Evolutionary conservation across 2,888 invertebrate genomes (phyloP).

Genomic region (Oscheius sp.): DNA sequence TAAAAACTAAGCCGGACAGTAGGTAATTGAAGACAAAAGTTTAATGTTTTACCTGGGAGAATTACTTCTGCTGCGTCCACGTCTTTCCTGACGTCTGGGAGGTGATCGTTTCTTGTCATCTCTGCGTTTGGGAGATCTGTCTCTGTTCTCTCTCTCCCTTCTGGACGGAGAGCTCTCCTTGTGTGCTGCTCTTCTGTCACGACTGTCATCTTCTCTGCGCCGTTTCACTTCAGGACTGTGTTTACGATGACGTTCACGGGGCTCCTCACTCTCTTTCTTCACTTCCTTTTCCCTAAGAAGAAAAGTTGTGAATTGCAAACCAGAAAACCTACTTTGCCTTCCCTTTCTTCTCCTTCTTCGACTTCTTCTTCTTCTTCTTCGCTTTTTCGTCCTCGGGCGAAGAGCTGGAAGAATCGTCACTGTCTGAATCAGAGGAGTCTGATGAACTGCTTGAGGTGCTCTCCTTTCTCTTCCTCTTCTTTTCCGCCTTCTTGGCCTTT

Average conservation of each 20-base stretch:
- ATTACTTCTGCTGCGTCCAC: constrained; percentile 1
- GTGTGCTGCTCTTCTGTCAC: constrained; percentile 23
- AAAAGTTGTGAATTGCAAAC: not conserved
- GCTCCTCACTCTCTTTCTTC: constrained; percentile 34
- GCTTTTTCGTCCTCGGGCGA: constrained; percentile 36
- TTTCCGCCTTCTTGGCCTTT: constrained; percentile 8
- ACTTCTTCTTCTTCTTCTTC: constrained; percentile 39
- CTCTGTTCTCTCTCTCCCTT: constrained; percentile 1
- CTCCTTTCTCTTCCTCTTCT: constrained; percentile 25
- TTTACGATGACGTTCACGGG: constrained; percentile 28
- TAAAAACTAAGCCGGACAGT: too few relatives aligned
- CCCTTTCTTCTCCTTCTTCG: constrained; percentile 1
- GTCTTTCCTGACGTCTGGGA: not conserved
- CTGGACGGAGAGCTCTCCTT: constrained; percentile 1
- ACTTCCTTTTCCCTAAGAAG: constrained; percentile 15
- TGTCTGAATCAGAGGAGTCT: constrained; percentile 15
- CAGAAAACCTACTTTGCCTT: too few relatives aligned
- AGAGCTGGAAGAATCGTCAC: constrained; percentile 25
- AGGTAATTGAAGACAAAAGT: too few relatives aligned
- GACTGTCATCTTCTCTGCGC: constrained; percentile 39
- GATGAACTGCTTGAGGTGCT: not conserved
- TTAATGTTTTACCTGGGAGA: not conserved
- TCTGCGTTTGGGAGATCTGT: not conserved
- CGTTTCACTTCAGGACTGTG: not conserved
- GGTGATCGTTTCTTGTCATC: not conserved